Conservation (phyloP, 2,113 vertebrate genomes). For the Myotis davidii region DNA sequence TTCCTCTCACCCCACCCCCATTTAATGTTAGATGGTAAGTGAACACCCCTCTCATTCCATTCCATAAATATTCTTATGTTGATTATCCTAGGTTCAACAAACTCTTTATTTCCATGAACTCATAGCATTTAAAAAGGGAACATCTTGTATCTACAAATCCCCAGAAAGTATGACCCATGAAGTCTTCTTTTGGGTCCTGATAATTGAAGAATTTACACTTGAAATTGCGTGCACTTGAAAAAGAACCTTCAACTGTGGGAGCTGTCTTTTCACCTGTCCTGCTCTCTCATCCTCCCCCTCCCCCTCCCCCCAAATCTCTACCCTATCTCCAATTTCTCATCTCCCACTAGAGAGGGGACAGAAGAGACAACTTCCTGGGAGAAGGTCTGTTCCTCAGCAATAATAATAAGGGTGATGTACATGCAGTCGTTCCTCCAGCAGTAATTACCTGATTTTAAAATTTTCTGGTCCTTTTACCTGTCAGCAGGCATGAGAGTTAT, state of each 20-base stretch:
- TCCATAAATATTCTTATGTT: not conserved
- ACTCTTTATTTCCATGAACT: not conserved
- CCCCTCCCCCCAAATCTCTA: fast-evolving
- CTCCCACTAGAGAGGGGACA: not conserved
- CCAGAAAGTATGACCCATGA: not conserved
- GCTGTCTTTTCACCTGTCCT: not conserved
- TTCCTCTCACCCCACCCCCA: too few species aligned
- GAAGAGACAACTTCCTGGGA: not conserved
- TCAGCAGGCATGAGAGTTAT: not conserved
- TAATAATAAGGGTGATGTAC: not conserved
- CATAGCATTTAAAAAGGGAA: not conserved
- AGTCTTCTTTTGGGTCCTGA: not conserved
- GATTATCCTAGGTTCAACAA: not conserved
- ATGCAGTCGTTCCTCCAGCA: not conserved
- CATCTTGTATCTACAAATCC: not conserved
- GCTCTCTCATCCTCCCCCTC: fast-evolving
- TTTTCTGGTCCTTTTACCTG: not conserved
- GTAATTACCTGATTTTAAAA: not conserved
- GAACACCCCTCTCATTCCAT: not conserved
- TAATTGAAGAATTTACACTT: not conserved
- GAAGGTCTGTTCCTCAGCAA: not conserved
- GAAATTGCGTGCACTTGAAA: not conserved
- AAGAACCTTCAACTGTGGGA: not conserved
- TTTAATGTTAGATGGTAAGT: not conserved
- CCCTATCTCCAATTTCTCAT: not conserved